These are phyloP conservation scores for Cherax quadricarinatus DNA, from an alignment of 1,140 invertebrate species.

Conservation along the genomic window DNA sequence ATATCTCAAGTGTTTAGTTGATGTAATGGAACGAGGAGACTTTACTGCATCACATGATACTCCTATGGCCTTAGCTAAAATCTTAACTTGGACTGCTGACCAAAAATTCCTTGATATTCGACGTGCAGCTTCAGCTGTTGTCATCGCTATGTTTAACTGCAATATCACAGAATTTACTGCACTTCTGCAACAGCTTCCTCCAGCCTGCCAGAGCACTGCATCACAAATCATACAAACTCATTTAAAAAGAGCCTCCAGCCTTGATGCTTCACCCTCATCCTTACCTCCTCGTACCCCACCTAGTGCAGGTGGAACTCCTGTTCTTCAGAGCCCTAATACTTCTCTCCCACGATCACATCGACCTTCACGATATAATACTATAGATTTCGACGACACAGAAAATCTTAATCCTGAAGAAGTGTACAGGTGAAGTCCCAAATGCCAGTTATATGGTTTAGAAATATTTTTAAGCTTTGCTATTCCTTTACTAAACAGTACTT, in stretches of 20 bases:
- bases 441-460: no score
- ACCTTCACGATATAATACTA: slow-evolving; percentile 70
- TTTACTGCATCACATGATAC: slow-evolving; percentile 76
- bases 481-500: no score
- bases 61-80: slow-evolving; percentile 78
- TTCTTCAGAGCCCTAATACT: slow-evolving; percentile 70
- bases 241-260: slow-evolving; percentile 80
- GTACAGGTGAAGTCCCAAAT: slow-evolving; percentile 75
- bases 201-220: slow-evolving; percentile 84
- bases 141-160: slow-evolving; percentile 90
- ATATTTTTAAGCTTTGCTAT: no score
- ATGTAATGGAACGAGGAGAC: slow-evolving; percentile 78
- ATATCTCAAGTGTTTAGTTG: slow-evolving; percentile 85
- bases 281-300: slow-evolving; percentile 74
- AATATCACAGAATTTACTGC: slow-evolving; percentile 90
- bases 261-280: slow-evolving; percentile 73
- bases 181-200: slow-evolving; percentile 86
- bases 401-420: slow-evolving; percentile 91
- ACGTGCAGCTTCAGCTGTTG: slow-evolving; percentile 85
- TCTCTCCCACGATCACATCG: slow-evolving; percentile 70
- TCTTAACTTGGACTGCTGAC: slow-evolving; percentile 79
- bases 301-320: slow-evolving; percentile 68
- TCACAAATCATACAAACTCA: slow-evolving; percentile 90
- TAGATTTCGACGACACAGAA: slow-evolving; percentile 81
- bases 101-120: slow-evolving; percentile 85